Evolutionary conservation across 1,140 invertebrate species (phyloP).

Genomic region (Zeugodacus cucurbitae): DNA sequence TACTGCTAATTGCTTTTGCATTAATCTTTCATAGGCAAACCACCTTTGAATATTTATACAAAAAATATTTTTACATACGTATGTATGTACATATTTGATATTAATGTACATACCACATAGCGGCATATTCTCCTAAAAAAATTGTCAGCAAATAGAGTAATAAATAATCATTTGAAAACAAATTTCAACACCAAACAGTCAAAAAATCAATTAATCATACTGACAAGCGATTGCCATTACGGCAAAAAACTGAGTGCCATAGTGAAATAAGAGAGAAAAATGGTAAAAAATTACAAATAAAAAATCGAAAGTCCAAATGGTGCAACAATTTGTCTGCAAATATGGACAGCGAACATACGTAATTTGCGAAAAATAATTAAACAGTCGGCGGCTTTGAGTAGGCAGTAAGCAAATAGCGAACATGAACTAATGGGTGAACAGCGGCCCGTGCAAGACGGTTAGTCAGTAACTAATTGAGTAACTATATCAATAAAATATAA

Average conservation of each 20-base stretch:
- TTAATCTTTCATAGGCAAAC: background rate
- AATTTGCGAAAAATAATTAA: constrained; percentile 29
- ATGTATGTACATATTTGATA: too few relatives aligned
- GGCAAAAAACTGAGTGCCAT: background rate
- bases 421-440: too few relatives aligned
- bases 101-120: background rate
- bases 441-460: too few relatives aligned
- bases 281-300: background rate
- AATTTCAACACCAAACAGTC: background rate
- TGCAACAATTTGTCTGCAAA: constrained; percentile 19
- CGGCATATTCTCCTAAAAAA: background rate
- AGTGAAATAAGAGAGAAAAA: background rate
- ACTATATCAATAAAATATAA: too few relatives aligned
- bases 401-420: too few relatives aligned
- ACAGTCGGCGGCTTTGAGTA: too few relatives aligned
- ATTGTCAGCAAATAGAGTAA: background rate
- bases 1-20: background rate
- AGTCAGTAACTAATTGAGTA: too few relatives aligned
- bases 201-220: background rate
- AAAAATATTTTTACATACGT: background rate
- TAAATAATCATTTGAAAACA: constrained; percentile 12
- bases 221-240: background rate
- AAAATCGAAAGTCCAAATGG: constrained; percentile 2
- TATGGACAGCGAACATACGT: constrained; percentile 11
- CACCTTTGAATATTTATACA: too few relatives aligned